A percentile compares a stretch with the other conserved stretches of the same genome.
phyloP scores from a whole-genome alignment of 2,113 vertebrate species.

The Benitochromis conjunctus region DNA sequence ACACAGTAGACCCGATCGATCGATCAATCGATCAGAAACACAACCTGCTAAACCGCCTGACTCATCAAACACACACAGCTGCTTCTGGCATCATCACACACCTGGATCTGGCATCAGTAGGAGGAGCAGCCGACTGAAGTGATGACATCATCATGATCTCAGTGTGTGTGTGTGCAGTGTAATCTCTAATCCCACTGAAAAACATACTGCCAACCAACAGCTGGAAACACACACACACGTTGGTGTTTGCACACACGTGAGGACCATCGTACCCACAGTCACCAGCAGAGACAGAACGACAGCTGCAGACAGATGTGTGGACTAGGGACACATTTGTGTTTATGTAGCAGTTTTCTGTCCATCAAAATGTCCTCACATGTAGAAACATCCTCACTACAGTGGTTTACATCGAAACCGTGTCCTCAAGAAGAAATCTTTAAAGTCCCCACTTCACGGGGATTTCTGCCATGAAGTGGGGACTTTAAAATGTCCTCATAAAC shows the following conservation, averaged over 20 bases:
- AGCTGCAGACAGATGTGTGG: not conserved
- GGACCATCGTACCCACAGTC: not conserved
- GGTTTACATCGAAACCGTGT: not conserved
- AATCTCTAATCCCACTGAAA: slow-evolving; percentile 17
- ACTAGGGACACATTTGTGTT: not conserved
- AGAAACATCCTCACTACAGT: not conserved
- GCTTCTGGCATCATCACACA: not conserved
- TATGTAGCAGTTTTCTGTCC: not conserved
- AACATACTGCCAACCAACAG: not conserved
- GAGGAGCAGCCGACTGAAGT: rapidly evolving
- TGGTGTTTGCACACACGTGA: rapidly evolving
- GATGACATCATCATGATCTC: not conserved
- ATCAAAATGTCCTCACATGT: not conserved
- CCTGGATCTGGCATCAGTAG: not conserved
- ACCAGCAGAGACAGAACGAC: not conserved
- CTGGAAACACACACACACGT: not conserved
- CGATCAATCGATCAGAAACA: not conserved
- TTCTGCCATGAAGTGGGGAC: not conserved
- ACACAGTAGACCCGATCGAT: not conserved
- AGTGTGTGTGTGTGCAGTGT: not conserved
- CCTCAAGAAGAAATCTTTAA: not conserved
- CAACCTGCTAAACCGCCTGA: not conserved
- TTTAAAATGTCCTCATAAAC: not conserved
- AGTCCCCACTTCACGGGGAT: not conserved
- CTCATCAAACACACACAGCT: not conserved